Evolutionary conservation across 2,888 invertebrate species (phyloP), one percentile per base, ranked within the genome.

Genomic region (Eustalomyia histrio): DNA sequence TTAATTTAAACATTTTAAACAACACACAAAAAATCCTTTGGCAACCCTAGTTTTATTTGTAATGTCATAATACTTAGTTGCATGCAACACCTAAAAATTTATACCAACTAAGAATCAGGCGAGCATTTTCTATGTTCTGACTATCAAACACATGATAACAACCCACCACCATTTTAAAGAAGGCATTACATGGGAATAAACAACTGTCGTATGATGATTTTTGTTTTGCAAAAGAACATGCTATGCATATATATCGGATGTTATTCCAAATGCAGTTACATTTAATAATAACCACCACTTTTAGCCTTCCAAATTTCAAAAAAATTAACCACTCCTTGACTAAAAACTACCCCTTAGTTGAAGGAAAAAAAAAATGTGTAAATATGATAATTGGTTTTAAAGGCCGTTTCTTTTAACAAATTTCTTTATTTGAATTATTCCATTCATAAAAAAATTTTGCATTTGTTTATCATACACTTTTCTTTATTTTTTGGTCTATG

Each of bases 71-170:
- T 18, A 21, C 47, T 47, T n/a, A 16, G n/a, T 24, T 24, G 39
- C 29, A 64, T 69, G 71, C 71, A 67, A 72, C 65, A 72, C 52
- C 61, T 67, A 47, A 57, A 47, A 9, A 67, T 14, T 69, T 75
- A 87, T 88, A 88, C 87, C 84, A 86, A 86, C 88, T 84, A 84
- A 87, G 87, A 88, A 88, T 88, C 88, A 88, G 84, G 85, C 88
- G 86, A 88, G 83, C 9, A 39, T 29, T 35, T 73, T 73, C 14
- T 47, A 5, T 47, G 6, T 47, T 61, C 61, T 68, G 12, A 29
- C 29, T 55, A 63, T 24, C 7, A 63, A 72, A 72, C 43, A 39
- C 24, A 63, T n/a, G 9, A 43, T 9, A 47, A 7, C 21, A 52
- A 71, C 16, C 43, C 43, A 65, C 55, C 47, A 65, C 64, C 64